A percentile compares a stretch with the other conserved stretches of the same genome.
Conservation (phyloP, 2,113 vertebrate species). For the Maccullochella peelii region DNA sequence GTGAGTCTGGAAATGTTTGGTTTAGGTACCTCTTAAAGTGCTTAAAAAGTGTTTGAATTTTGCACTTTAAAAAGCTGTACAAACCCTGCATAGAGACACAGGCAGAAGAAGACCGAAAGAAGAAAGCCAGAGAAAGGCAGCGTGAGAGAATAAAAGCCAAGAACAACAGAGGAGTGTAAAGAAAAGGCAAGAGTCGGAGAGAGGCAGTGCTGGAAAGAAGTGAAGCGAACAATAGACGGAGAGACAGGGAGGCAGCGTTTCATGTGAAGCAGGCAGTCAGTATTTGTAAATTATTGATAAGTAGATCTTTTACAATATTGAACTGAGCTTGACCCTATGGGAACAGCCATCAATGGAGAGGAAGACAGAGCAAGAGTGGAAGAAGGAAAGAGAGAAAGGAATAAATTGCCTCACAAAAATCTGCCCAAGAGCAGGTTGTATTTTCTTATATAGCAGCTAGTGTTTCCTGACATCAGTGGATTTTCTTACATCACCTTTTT, state of each 20-base stretch:
- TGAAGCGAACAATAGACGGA: neutral
- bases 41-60: too few species aligned
- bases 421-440: neutral
- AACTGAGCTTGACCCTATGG: conserved; percentile 50
- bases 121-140: neutral
- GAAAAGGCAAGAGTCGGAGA: neutral
- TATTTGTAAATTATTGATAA: conserved; percentile 73
- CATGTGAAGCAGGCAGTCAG: conserved; percentile 62
- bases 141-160: neutral
- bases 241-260: conserved; percentile 21
- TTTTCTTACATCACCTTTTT: conserved; percentile 21
- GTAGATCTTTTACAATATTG: conserved; percentile 66
- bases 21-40: too few species aligned
- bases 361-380: neutral
- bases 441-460: neutral
- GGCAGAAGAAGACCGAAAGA: neutral
- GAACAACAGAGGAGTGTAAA: neutral
- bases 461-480: neutral
- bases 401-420: neutral
- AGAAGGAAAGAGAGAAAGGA: neutral
- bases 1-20: too few species aligned
- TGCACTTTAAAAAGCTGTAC: too few species aligned
- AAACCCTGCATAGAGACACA: neutral
- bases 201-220: neutral
- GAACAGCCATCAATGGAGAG: conserved; percentile 28